phyloP scores from a whole-genome alignment of 2,113 vertebrate genomes.

The Barbus barbus region DNA sequence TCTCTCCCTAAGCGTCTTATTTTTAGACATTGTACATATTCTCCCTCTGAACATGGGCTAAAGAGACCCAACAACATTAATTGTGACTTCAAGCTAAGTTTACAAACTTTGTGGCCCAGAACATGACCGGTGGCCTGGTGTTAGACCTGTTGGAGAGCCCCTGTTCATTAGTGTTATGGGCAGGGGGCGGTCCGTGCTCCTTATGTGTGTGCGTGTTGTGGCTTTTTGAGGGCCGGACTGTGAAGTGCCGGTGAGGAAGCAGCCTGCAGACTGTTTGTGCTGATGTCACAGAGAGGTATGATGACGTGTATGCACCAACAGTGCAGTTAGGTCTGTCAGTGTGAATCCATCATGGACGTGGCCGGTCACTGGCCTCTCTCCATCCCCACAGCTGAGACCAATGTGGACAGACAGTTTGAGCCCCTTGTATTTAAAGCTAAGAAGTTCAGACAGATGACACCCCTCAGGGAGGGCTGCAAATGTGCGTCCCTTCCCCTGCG shows the following conservation, averaged over 20 bases:
- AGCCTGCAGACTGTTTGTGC: conserved; percentile 32
- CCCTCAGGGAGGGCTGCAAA: conserved; percentile 45
- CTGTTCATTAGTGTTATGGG: conserved; percentile 46
- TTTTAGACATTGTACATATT: conserved; percentile 24
- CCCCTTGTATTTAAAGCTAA: conserved; percentile 57
- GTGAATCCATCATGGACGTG: conserved; percentile 53
- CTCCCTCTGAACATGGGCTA: conserved; percentile 4
- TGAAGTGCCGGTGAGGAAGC: conserved; percentile 39
- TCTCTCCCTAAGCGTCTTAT: background rate
- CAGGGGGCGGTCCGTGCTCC: conserved; percentile 7
- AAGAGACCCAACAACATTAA: conserved; percentile 38
- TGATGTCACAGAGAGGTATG: conserved; percentile 53
- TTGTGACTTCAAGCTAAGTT: conserved; percentile 49
- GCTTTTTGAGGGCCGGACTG: conserved; percentile 18
- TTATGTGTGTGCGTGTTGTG: conserved; percentile 5
- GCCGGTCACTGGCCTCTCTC: conserved; percentile 49
- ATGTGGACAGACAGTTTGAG: conserved; percentile 53
- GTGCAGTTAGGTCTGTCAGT: conserved; percentile 56
- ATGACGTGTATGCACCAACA: conserved; percentile 43
- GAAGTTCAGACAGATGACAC: conserved; percentile 61
- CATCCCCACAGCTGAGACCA: conserved; percentile 58
- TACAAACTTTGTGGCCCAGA: conserved; percentile 37
- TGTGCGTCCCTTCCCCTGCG: conserved; percentile 27
- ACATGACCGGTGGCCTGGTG: conserved; percentile 33
- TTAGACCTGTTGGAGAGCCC: conserved; percentile 38